Conservation (phyloP, 2,797 vertebrate genomes). For the Diceros bicornis region DNA sequence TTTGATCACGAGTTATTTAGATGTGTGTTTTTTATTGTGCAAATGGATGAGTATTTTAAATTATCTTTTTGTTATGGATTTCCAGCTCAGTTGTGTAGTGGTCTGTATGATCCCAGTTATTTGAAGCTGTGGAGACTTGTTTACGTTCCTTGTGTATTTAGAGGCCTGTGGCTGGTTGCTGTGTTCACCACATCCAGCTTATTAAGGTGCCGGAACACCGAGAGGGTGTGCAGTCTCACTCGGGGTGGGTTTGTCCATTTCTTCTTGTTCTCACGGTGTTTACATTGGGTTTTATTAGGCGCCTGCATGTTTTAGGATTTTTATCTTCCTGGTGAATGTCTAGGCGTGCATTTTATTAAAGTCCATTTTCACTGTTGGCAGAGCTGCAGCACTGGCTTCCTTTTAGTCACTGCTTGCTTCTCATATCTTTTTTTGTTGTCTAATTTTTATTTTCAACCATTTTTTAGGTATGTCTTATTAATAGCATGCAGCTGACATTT, state of each 20-base stretch:
- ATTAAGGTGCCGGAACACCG: no score
- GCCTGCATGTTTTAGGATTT: accelerated
- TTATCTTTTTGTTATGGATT: not conserved
- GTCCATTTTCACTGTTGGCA: not conserved
- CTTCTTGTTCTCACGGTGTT: not conserved
- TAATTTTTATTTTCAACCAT: not conserved
- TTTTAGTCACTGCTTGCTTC: accelerated
- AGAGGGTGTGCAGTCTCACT: accelerated
- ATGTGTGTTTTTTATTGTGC: not conserved
- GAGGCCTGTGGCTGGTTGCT: accelerated
- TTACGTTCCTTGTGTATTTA: not conserved
- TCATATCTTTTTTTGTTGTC: accelerated
- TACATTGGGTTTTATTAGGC: accelerated
- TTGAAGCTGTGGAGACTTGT: not conserved
- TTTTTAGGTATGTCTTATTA: not conserved
- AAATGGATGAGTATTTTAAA: not conserved
- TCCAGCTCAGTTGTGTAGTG: not conserved
- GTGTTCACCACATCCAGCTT: accelerated
- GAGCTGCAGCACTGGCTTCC: accelerated
- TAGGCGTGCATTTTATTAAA: no score
- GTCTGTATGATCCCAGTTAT: accelerated
- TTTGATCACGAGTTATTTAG: not conserved
- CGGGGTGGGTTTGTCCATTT: not conserved
- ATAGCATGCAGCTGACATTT: not conserved
- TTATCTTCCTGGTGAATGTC: not conserved